Evolutionary conservation across 2,888 invertebrate species (phyloP).

Genomic region (Cephalotes varians): DNA sequence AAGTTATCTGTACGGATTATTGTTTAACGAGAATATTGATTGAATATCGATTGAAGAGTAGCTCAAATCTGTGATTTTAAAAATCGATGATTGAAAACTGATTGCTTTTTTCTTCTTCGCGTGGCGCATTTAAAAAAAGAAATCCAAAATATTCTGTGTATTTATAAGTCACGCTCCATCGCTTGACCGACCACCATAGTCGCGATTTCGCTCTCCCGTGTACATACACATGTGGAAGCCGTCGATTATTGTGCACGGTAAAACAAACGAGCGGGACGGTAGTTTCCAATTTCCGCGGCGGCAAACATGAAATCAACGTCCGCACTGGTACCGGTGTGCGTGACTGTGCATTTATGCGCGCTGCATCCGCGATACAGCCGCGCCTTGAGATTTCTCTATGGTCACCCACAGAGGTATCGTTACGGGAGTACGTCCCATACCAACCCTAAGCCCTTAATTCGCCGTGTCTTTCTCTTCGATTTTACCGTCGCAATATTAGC

Average conservation of each 20-base stretch:
- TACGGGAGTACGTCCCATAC: neutral
- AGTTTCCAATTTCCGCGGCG: slow-evolving; percentile 77
- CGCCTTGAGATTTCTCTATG: slow-evolving; percentile 45
- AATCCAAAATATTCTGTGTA: neutral
- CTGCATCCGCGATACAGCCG: neutral
- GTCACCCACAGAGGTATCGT: slow-evolving; percentile 17
- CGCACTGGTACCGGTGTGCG: slow-evolving; percentile 49
- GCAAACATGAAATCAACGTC: slow-evolving; percentile 78
- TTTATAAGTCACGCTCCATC: neutral
- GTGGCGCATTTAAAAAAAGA: neutral
- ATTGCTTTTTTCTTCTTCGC: neutral
- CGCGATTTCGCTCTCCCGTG: slow-evolving; percentile 42
- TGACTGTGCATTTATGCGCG: slow-evolving; percentile 21
- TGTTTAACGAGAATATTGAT: neutral
- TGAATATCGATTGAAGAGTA: too few relatives aligned
- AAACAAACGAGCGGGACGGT: slow-evolving; percentile 66
- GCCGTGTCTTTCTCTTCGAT: neutral
- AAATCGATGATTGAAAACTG: neutral
- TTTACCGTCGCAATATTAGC: slow-evolving; percentile 21
- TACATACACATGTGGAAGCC: neutral
- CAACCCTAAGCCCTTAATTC: neutral
- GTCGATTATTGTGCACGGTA: slow-evolving; percentile 59
- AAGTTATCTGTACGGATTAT: neutral
- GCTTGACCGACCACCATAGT: neutral
- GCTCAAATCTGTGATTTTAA: neutral